Evolutionary conservation across 2,113 vertebrate species (phyloP).

Genomic region (Odocoileus virginianus): DNA sequence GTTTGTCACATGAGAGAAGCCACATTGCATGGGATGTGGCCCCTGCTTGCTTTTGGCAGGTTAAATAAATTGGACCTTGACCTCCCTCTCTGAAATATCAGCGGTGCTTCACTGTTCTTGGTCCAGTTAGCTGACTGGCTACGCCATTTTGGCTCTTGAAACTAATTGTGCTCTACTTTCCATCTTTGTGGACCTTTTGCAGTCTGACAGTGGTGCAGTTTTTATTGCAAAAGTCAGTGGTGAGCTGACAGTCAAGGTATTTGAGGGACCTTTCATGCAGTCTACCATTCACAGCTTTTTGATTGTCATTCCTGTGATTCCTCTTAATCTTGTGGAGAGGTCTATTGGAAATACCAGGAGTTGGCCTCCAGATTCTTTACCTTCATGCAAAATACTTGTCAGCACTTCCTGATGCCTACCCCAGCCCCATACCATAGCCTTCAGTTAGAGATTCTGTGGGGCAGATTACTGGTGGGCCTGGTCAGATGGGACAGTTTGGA

Average conservation of each 20-base stretch:
- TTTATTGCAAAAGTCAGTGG: background rate
- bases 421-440: background rate
- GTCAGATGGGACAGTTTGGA: background rate
- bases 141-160: background rate
- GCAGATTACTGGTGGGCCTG: background rate
- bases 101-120: background rate
- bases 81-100: background rate
- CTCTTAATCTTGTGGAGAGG: background rate
- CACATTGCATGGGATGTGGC: background rate
- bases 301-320: background rate
- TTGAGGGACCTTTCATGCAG: background rate
- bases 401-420: background rate
- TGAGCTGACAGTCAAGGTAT: slow-evolving; percentile 1
- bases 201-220: background rate
- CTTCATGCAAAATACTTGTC: background rate
- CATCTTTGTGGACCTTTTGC: background rate
- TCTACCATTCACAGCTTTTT: background rate
- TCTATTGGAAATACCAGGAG: background rate
- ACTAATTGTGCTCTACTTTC: background rate
- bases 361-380: background rate
- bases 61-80: background rate
- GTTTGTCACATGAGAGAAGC: slow-evolving; percentile 5
- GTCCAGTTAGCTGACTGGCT: background rate
- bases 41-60: background rate
- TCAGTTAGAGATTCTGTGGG: background rate